A percentile compares a stretch with the other conserved stretches of the same genome.
These are phyloP conservation scores for Schizaphis graminum DNA, from an alignment of 2,888 invertebrate genomes.

Conservation along the genomic window DNA sequence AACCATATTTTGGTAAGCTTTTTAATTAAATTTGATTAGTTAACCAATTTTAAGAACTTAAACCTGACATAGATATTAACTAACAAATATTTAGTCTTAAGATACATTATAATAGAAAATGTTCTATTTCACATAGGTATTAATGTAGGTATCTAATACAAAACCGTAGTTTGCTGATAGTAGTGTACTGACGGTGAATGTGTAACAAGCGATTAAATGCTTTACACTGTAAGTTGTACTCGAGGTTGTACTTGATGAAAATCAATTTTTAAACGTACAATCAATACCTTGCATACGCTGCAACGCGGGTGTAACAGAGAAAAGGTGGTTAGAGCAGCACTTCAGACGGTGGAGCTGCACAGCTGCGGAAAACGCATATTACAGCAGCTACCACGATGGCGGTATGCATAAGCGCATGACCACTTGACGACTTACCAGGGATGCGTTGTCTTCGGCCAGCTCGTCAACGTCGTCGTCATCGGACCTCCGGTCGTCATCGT, in stretches of 20 bases:
- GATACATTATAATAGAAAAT: not conserved
- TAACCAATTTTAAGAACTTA: not conserved
- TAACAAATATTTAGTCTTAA: not conserved
- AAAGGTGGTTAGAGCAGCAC: not conserved
- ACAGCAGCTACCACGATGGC: not conserved
- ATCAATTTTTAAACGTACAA: not conserved
- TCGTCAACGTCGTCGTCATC: slow-evolving; percentile 55
- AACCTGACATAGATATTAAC: not conserved
- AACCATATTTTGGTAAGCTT: not conserved
- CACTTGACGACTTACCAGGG: slow-evolving; percentile 29
- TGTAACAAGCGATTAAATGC: not conserved
- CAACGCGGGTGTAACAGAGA: not conserved
- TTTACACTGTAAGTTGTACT: not conserved
- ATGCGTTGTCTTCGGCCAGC: slow-evolving; percentile 52
- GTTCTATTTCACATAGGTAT: not conserved
- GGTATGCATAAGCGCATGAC: not conserved
- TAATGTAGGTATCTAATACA: not conserved
- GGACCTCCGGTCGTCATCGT: slow-evolving; percentile 43
- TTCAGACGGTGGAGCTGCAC: not conserved
- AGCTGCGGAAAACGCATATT: not conserved
- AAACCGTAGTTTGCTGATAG: not conserved
- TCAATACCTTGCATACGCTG: not conserved
- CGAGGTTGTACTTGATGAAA: not conserved
- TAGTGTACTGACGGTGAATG: not conserved
- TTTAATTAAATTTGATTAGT: not conserved